Evolutionary conservation across 2,797 vertebrate genomes (phyloP), one percentile per base, ranked within the genome.

Genomic region (Graptemys geographica): DNA sequence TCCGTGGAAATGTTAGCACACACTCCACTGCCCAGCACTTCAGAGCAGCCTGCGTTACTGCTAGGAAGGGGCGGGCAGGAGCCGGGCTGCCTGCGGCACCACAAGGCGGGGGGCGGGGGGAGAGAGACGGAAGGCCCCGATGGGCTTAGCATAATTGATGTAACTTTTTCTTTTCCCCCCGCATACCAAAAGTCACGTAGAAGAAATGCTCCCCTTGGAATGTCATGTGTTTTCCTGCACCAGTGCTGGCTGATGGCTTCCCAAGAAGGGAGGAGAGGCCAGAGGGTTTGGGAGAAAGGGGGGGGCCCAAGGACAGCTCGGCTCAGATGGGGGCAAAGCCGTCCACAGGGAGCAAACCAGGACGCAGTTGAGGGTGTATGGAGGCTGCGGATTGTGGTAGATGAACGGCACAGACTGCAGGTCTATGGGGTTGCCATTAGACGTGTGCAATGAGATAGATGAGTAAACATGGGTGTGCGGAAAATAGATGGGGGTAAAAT

Each of bases 121-220:
- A 31, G 76, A 49, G 76, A n/a, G 16, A n/a, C 33, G 19, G 62
- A 65, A n/a, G 27, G 47, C 28, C 47, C 31, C 31, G 28, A 33
- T 33, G 16, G 47, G 2, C 0, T 2, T 8, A 1, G 55, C 81
- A 9, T 69, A 49, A 21, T 53, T 41, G 44, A 2, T 0, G 0
- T 3, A 8, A 74, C 41, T 13, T 41, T 41, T 41, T 41, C 41
- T 41, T 41, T 41, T 41, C 41, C 41, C 41, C 41, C 41, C 47
- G 47, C 49, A 2, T 11, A 27, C 12, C 18, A 55, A 59, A n/a
- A 55, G 10, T 21, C 23, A 74, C 5, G 11, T 44, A 1, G 9
- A 1, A 0, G 51, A 23, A 6, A 41, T 1, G 0, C 47, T 76
- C 59, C 80, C 88, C 56, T 76, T 65, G 62, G 62, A n/a, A 0